Conservation (phyloP, 2,113 vertebrate genomes). For the Oceanodroma tethys region DNA sequence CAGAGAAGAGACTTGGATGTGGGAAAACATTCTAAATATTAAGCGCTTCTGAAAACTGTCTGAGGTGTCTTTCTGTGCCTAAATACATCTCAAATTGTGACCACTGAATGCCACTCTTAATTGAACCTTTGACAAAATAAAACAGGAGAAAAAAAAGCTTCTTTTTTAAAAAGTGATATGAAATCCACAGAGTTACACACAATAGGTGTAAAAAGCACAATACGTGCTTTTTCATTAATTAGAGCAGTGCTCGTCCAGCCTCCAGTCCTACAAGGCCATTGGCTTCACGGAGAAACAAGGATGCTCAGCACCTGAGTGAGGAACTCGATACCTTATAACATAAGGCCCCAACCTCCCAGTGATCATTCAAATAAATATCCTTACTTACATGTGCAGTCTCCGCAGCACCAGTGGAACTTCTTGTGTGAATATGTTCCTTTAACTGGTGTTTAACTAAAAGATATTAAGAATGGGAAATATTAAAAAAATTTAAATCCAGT, state of each 20-base stretch:
- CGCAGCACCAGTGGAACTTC: not conserved
- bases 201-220: too few relatives aligned
- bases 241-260: not conserved
- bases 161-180: fast-evolving
- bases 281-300: not conserved
- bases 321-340: not conserved
- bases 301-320: not conserved
- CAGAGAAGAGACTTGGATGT: not conserved
- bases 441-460: not conserved
- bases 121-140: not conserved
- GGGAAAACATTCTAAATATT: not conserved
- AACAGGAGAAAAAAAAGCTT: not conserved
- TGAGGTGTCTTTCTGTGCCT: not conserved
- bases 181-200: not conserved
- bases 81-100: not conserved
- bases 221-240: not conserved
- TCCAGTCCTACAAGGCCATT: not conserved
- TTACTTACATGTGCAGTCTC: fast-evolving
- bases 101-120: not conserved
- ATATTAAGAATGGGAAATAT: not conserved
- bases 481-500: not conserved
- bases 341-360: not conserved
- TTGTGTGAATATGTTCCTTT: not conserved
- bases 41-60: not conserved
- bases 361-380: not conserved